These are phyloP conservation scores for Chaetophractus vellerosus DNA, from an alignment of 2,797 vertebrate genomes.

Conservation along the genomic window DNA sequence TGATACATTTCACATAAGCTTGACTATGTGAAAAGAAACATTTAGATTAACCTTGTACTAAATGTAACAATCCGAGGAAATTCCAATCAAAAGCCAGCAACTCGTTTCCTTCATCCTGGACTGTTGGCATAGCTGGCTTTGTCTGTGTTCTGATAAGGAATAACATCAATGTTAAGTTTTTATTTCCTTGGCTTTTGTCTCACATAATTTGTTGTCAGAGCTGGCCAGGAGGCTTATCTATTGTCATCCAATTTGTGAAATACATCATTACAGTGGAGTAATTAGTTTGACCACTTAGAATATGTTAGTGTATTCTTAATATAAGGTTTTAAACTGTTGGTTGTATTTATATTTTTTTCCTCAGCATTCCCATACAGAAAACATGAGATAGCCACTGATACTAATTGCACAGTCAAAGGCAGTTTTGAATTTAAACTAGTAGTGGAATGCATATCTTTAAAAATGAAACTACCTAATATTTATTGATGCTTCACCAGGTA, in stretches of 20 bases:
- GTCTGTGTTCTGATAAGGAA: conserved; percentile 42
- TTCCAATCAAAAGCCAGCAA: conserved; percentile 53
- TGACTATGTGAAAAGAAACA: conserved; percentile 38
- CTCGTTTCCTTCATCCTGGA: conserved; percentile 25
- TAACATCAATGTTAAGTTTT: conserved; percentile 73
- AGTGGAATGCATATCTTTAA: neutral
- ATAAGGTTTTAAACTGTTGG: neutral
- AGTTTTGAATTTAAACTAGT: neutral
- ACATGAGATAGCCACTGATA: neutral
- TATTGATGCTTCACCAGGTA: neutral
- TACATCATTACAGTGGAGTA: neutral
- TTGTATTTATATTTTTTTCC: neutral
- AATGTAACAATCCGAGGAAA: conserved; percentile 73
- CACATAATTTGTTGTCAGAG: conserved; percentile 2
- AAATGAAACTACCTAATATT: neutral
- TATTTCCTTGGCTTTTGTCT: conserved; percentile 71
- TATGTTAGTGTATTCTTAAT: neutral
- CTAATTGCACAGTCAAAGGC: neutral
- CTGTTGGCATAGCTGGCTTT: neutral
- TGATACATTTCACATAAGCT: conserved; percentile 68
- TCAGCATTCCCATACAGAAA: neutral
- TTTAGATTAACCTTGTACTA: conserved; percentile 60
- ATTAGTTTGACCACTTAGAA: neutral
- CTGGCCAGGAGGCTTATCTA: neutral
- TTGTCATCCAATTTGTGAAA: neutral